phyloP scores from a whole-genome alignment of 2,888 invertebrate genomes.

The Gymnocheta viridis region DNA sequence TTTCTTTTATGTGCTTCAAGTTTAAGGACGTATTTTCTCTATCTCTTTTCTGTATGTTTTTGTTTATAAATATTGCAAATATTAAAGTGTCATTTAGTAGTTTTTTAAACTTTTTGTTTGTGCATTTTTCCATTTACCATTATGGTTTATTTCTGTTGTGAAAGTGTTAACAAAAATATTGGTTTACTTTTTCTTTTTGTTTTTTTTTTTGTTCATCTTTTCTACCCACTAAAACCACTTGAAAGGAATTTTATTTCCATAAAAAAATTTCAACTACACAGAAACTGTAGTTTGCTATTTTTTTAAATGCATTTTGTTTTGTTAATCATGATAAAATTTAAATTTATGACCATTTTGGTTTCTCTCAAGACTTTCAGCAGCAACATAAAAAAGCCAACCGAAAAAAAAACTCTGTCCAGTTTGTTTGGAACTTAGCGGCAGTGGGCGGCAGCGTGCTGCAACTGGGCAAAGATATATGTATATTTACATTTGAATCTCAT shows the following conservation, averaged over 20 bases:
- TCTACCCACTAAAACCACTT: slow-evolving; percentile 8
- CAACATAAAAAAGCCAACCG: slow-evolving; percentile 20
- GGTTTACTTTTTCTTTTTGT: slow-evolving; percentile 14
- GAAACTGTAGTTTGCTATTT: neutral
- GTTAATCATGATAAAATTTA: slow-evolving; percentile 73
- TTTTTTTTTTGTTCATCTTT: slow-evolving; percentile 14
- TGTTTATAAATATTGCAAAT: slow-evolving; percentile 31
- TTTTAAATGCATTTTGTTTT: slow-evolving; percentile 68
- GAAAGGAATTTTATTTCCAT: slow-evolving; percentile 34
- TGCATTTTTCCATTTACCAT: slow-evolving; percentile 40
- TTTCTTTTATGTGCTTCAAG: slow-evolving; percentile 27
- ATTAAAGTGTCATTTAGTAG: slow-evolving; percentile 49
- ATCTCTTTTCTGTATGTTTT: neutral
- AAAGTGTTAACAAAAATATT: slow-evolving; percentile 59
- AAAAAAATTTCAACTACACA: slow-evolving; percentile 11
- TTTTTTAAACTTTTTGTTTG: slow-evolving; percentile 3
- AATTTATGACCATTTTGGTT: slow-evolving; percentile 71
- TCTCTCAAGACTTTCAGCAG: slow-evolving; percentile 45
- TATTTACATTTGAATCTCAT: slow-evolving; percentile 29
- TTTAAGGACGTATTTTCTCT: slow-evolving; percentile 40
- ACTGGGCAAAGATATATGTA: neutral
- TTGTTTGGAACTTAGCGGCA: neutral
- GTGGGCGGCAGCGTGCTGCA: neutral
- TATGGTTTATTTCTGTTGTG: slow-evolving; percentile 37
- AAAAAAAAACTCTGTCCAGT: slow-evolving; percentile 28